Evolutionary conservation across 1,140 invertebrate genomes (phyloP).

Genomic region (Phortica variegata): DNA sequence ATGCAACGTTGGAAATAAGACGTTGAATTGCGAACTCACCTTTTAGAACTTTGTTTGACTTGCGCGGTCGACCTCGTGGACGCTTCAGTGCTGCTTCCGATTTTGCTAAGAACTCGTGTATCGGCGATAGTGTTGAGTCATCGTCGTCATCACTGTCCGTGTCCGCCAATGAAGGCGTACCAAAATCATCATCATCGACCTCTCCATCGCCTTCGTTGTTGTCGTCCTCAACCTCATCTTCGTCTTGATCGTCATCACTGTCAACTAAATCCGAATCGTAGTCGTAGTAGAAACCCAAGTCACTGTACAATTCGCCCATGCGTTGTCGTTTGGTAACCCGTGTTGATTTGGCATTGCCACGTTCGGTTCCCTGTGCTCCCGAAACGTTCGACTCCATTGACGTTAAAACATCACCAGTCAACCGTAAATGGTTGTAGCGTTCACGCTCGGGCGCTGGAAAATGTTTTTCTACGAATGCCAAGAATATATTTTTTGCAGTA

Average conservation of each 20-base stretch:
- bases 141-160: slow-evolving; percentile 51
- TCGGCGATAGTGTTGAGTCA: slow-evolving; percentile 68
- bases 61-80: slow-evolving; percentile 34
- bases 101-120: no score
- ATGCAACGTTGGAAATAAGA: no score
- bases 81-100: slow-evolving; percentile 52
- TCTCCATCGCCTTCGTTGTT: no score
- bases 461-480: slow-evolving; percentile 93
- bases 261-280: slow-evolving; percentile 10
- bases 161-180: neutral
- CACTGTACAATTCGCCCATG: slow-evolving; percentile 33
- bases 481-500: slow-evolving; percentile 93
- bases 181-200: slow-evolving; percentile 28
- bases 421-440: slow-evolving; percentile 65
- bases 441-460: slow-evolving; percentile 90
- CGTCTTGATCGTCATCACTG: slow-evolving; percentile 55
- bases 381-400: no score
- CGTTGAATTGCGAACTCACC: no score
- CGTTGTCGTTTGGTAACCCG: slow-evolving; percentile 2
- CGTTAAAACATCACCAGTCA: no score
- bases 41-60: slow-evolving; percentile 60
- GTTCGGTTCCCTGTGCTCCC: no score
- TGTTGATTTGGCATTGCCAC: no score
- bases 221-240: slow-evolving; percentile 10
- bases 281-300: slow-evolving; percentile 69